phyloP scores from a whole-genome alignment of 1,140 invertebrate genomes.

The Zaprionus vittiger region DNA sequence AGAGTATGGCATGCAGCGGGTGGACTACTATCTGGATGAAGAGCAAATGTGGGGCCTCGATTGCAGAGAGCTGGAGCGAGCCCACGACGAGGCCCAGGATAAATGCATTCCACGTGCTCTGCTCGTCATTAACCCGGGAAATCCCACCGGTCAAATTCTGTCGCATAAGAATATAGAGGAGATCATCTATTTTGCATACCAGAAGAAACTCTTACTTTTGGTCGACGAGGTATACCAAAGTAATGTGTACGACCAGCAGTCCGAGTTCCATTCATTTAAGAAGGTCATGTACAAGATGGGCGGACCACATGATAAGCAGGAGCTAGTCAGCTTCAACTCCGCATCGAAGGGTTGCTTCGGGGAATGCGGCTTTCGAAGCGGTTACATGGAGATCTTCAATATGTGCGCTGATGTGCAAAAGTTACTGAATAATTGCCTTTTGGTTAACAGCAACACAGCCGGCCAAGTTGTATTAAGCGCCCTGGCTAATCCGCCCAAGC shows the following conservation, averaged over 20 bases:
- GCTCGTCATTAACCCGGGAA: slow-evolving; percentile 99
- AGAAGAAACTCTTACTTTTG: slow-evolving; percentile 94
- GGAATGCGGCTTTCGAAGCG: slow-evolving; percentile 97
- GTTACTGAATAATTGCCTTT: slow-evolving; percentile 95
- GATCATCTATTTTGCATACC: slow-evolving; percentile 96
- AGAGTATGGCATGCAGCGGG: slow-evolving; percentile 94
- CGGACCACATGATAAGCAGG: slow-evolving; percentile 91
- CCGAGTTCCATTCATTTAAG: slow-evolving; percentile 97
- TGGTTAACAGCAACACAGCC: slow-evolving; percentile 95
- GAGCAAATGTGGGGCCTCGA: slow-evolving; percentile 94
- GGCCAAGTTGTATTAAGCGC: slow-evolving; percentile 93
- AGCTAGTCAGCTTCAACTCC: slow-evolving; percentile 98
- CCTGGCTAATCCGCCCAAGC: slow-evolving; percentile 90
- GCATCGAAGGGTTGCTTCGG: slow-evolving; percentile 93
- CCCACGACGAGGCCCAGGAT: slow-evolving; percentile 89
- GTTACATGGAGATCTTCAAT: slow-evolving; percentile 96
- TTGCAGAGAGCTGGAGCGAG: slow-evolving; percentile 91
- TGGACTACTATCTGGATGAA: slow-evolving; percentile 97
- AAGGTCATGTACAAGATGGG: slow-evolving; percentile 94
- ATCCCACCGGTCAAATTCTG: slow-evolving; percentile 97
- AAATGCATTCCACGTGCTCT: slow-evolving; percentile 92
- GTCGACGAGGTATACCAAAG: slow-evolving; percentile 99
- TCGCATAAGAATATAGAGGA: slow-evolving; percentile 95
- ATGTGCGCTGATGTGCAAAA: slow-evolving; percentile 93
- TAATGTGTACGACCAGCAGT: slow-evolving; percentile 96